Evolutionary conservation across 2,797 vertebrate species (phyloP).

Genomic region (Smutsia temminckii): DNA sequence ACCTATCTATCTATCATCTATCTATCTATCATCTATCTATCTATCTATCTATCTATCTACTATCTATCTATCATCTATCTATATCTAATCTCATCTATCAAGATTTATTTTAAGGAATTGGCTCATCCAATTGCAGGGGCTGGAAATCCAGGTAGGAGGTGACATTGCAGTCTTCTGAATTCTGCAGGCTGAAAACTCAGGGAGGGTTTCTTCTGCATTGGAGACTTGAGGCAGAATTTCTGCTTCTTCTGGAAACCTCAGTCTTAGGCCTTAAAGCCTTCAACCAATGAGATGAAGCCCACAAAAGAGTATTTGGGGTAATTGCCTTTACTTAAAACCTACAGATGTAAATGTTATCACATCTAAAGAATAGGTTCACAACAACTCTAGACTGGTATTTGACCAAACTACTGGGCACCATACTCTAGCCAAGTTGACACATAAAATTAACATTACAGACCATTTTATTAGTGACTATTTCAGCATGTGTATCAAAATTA

Average conservation of each 20-base stretch:
- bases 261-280: neutral
- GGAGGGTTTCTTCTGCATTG: neutral
- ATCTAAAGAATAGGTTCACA: neutral
- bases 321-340: neutral
- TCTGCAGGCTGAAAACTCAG: neutral
- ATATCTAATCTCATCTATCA: neutral
- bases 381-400: neutral
- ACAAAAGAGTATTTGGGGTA: too few relatives aligned
- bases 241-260: neutral
- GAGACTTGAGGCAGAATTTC: neutral
- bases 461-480: neutral
- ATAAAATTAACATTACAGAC: neutral
- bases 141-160: neutral
- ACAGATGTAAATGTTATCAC: neutral
- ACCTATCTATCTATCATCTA: neutral
- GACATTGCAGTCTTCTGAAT: neutral
- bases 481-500: neutral
- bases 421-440: neutral
- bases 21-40: neutral
- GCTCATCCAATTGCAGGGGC: neutral
- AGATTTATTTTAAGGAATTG: neutral
- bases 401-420: neutral
- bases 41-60: neutral
- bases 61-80: neutral
- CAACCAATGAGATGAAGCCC: neutral